Evolutionary conservation across 2,888 invertebrate genomes (phyloP), one percentile per base, ranked within the genome.

Genomic region (Dryobota labecula): DNA sequence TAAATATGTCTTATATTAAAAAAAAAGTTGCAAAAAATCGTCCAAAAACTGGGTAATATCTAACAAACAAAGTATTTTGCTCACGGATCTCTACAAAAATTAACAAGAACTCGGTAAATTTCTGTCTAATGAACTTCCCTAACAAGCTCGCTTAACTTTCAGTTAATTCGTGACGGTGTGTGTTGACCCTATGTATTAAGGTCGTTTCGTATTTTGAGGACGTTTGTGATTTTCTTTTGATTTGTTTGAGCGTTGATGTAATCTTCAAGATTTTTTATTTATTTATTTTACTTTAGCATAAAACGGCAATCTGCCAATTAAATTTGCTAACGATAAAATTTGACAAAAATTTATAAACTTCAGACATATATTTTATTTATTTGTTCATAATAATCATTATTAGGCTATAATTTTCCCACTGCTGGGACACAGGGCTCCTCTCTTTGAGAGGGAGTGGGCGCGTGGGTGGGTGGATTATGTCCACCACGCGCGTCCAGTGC

Each of bases 71-170:
- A 11, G 11, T n/a, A 60, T 60, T 62, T 53, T 18, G 15, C 54
- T 51, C 49, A 58, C 60, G 77, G 84, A 77, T 75, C 83, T 61
- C 84, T 82, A 66, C 73, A 82, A 83, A 80, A 68, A 74, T 70
- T 18, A 74, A 74, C 79, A 47, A 66, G 64, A 66, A 58, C 49
- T 82, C 60, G 24, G 61, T 75, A 80, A 76, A 71, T 77, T 84
- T 51, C 61, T 43, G 53, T 73, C 65, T 73, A 82, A 82, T 73
- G 77, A 84, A 84, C 61, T 84, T 84, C 61, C 20, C 38, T 84
- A 84, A 84, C 83, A 84, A 84, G 84, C 74, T 82, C 30, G 61
- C 76, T 83, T 70, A 65, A 83, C 69, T 81, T 76, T 69, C 73
- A 81, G 81, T 83, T 75, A 76, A 84, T 84, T 84, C 77, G 76